A percentile compares a stretch with the other conserved stretches of the same genome.
These are phyloP conservation scores for Chloropsis hardwickii DNA, from an alignment of 2,113 vertebrate species.

Conservation along the genomic window DNA sequence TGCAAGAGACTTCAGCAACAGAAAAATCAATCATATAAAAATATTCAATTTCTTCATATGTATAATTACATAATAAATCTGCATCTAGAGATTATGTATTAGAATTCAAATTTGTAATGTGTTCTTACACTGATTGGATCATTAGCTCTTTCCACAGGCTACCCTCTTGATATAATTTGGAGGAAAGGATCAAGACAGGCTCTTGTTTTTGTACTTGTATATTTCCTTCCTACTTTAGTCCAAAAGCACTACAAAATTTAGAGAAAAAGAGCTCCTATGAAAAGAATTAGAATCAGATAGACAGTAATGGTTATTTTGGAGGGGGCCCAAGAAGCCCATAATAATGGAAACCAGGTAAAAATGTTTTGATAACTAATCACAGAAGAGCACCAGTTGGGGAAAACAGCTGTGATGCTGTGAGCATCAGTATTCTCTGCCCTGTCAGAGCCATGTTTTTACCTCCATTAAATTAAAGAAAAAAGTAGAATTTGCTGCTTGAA, in stretches of 20 bases:
- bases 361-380: background rate
- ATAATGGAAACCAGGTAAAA: background rate
- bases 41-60: background rate
- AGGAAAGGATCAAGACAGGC: background rate
- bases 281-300: background rate
- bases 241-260: background rate
- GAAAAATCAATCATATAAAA: background rate
- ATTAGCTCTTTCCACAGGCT: slow-evolving; percentile 13
- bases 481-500: background rate
- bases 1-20: background rate
- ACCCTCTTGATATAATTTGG: background rate
- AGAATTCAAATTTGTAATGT: background rate
- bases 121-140: slow-evolving; percentile 6
- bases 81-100: background rate
- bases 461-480: background rate
- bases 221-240: background rate
- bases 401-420: background rate
- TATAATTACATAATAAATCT: slow-evolving; percentile 9
- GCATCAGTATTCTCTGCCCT: background rate
- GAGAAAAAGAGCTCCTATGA: background rate
- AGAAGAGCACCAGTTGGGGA: background rate
- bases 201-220: background rate
- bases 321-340: background rate
- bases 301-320: background rate
- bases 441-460: background rate